Evolutionary conservation across 2,888 invertebrate genomes (phyloP), one percentile per base, ranked within the genome.

Genomic region (Clistopyga incitator): DNA sequence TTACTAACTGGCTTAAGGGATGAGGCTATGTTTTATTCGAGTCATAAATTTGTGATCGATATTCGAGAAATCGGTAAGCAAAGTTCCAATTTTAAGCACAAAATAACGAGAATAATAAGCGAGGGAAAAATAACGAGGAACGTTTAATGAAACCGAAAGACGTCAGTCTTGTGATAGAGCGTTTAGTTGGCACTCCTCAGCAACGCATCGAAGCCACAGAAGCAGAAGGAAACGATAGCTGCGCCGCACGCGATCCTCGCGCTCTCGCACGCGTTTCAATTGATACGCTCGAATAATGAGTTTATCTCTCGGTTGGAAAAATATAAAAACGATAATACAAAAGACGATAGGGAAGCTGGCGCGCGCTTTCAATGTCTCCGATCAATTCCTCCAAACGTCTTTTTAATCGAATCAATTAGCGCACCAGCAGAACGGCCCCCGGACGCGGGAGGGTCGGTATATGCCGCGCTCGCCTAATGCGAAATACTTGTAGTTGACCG

Each of bases 401-500:
- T 92, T 93, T 92, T 92, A 92, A 93, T 88, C 90, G 91, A 91
- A 93, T 93, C 92, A 93, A 92, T 92, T 92, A 92, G 81, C 87
- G 71, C 76, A 67, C 77, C 79, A 80, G 67, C 79, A 54, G 61
- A 47, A 78, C 82, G 77, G 72, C 34, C 77, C 59, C 77, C 83
- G 56, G 61, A 47, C 70, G 18, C 42, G 56, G 23, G 42, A 38
- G 70, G 10, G 59, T 67, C 13, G 20, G 29, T n/a, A 29, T 78
- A 65, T 72, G 72, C 56, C 52, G 47, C 76, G 70, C 68, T 52
- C 78, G 80, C 84, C 89, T 92, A 92, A 93, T 93, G 93, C 92
- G 93, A 93, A 93, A 93, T 92, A 91, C 93, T 92, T 92, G 93
- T 93, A 91, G 90, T 90, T 91, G 90, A 89, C 90, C 90, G 89